Base-by-base conservation (phyloP, 2,113 vertebrate genomes). In the Ceyx cyanopectus region DNA sequence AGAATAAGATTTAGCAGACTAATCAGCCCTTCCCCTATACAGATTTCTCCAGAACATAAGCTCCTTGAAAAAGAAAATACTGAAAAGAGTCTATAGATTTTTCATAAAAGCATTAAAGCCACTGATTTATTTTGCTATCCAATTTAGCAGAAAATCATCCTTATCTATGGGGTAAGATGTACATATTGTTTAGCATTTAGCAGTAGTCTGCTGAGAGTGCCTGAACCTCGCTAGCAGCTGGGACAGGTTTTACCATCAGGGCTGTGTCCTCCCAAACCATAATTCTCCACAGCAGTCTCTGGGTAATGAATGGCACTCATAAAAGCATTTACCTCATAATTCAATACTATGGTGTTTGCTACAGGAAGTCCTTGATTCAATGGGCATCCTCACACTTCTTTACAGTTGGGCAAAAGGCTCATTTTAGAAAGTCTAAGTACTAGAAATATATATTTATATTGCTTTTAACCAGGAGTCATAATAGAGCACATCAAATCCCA, bases 141-240 rank as follows among this genome's bases (percentile, higher is more conserved):
- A 88, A 12, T 78, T 90, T 74, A 86, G 88, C 73, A 68, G 80
- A 93, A 94, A 93, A 54, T 30, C 80, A 81, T 32, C 34, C 16
- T 30, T 81, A 37, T 51, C 65, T 75, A 69, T 61, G 23, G 30
- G 86, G 21, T 34, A 78, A 81, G 48, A 87, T 27, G 26, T 48
- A 79, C 10, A 7, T 9, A 51, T 23, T 68, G 29, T 45, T 81
- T 88, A 81, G 48, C 45, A 84, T 78, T 62, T 77, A 74, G 65
- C 2, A 1, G 54, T 1, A 68, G 19, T 60, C 73, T 81, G 72
- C 85, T 76, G 32, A 65, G 57, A 68, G 46, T 5, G 23, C 80
- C 85, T 45, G 57, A 68, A 75, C 50, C 66, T 61, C 20, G 2
- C 77, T 46, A 81, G 83, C 86, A 94, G 90, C 86, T 90, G 89